Evolutionary conservation across 2,113 vertebrate genomes (phyloP).

Genomic region (Apus apus): DNA sequence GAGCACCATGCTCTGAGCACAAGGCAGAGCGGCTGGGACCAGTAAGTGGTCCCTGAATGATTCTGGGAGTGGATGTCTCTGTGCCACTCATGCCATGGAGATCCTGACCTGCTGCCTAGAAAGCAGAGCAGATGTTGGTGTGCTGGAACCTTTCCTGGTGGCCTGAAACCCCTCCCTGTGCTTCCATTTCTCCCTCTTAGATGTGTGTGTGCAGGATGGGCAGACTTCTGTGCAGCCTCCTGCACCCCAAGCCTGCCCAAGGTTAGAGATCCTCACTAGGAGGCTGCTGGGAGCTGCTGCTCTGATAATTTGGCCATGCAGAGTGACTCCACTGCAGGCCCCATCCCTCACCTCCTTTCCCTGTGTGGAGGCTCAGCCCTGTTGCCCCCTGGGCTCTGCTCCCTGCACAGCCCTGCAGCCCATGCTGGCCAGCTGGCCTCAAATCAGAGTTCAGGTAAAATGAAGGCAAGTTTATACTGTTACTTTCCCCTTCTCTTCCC

Average conservation of each 20-base stretch:
- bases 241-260: not conserved
- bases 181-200: not conserved
- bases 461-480: not conserved
- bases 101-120: not conserved
- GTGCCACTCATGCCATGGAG: fast-evolving
- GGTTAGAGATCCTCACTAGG: not conserved
- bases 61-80: not conserved
- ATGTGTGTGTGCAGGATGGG: fast-evolving
- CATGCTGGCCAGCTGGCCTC: not conserved
- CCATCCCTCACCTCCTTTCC: too few species aligned
- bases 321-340: not conserved
- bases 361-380: not conserved
- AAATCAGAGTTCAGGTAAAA: not conserved
- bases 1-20: fast-evolving
- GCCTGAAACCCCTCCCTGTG: not conserved
- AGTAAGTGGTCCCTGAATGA: not conserved
- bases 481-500: not conserved
- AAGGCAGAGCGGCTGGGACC: not conserved
- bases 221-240: not conserved
- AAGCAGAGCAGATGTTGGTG: not conserved
- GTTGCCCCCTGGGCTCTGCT: not conserved
- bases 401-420: not conserved
- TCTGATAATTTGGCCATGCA: not conserved
- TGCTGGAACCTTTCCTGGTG: not conserved
- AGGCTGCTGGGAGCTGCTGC: not conserved